phyloP scores from a whole-genome alignment of 2,888 invertebrate species.

The Drosophila formosana region DNA sequence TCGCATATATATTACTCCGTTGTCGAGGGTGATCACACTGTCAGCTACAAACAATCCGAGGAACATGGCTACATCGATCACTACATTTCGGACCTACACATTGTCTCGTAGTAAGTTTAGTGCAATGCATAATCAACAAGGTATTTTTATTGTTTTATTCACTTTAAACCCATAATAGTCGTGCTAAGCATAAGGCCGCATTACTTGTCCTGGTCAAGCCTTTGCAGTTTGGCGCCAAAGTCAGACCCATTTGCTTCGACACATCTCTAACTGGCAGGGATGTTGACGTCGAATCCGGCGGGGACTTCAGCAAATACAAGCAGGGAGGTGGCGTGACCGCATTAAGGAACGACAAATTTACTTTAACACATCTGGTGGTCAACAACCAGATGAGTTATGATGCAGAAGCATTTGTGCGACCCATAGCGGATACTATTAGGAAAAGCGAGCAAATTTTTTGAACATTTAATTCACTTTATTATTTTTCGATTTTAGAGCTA shows the following conservation, averaged over 20 bases:
- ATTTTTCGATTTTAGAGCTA: constrained; percentile 60
- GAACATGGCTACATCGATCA: constrained; percentile 38
- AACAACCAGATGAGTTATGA: not conserved
- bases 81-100: constrained; percentile 47
- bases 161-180: not conserved
- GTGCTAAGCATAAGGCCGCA: constrained; percentile 4
- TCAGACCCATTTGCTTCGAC: constrained; percentile 57
- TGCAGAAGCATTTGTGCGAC: not conserved
- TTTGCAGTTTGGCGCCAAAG: constrained; percentile 40
- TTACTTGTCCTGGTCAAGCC: constrained; percentile 55
- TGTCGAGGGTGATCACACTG: constrained; percentile 28
- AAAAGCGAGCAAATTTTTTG: constrained; percentile 26
- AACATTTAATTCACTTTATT: constrained; percentile 78
- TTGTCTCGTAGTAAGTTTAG: constrained; percentile 40
- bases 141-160: not conserved
- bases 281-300: not conserved
- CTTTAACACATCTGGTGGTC: constrained; percentile 12
- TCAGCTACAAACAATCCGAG: constrained; percentile 14
- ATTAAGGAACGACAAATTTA: not conserved
- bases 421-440: not conserved
- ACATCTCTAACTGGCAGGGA: not conserved
- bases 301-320: not conserved
- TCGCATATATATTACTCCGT: constrained; percentile 14
- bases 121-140: not conserved
- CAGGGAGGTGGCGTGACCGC: not conserved